phyloP scores from a whole-genome alignment of 2,797 vertebrate species.

The Mus caroli region DNA sequence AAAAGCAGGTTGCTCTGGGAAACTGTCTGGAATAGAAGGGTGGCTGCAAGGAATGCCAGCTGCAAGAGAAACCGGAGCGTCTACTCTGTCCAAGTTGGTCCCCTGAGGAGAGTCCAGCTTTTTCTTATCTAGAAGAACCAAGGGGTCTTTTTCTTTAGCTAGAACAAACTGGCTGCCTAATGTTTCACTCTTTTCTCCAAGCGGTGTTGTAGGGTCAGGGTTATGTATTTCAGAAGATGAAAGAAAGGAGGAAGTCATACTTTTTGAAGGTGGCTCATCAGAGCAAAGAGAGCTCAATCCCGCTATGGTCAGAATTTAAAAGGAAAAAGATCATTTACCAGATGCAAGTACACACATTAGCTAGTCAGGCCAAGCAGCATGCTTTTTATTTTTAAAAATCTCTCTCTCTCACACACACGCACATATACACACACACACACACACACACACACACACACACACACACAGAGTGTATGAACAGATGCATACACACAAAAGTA shows the following conservation, averaged over 20 bases:
- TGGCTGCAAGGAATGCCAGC: slow-evolving; percentile 46
- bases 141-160: slow-evolving; percentile 70
- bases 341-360: slow-evolving; percentile 70
- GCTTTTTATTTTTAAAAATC: slow-evolving; percentile 69
- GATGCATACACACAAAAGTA: slow-evolving; percentile 54
- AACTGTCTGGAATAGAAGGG: slow-evolving; percentile 79
- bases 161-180: slow-evolving; percentile 41
- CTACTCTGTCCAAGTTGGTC: slow-evolving; percentile 14
- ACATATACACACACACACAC: slow-evolving; percentile 16
- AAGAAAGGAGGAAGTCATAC: slow-evolving; percentile 87
- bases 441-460: slow-evolving; percentile 44
- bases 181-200: slow-evolving; percentile 76
- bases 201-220: slow-evolving; percentile 82
- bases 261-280: slow-evolving; percentile 87
- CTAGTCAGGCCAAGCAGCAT: slow-evolving; percentile 85
- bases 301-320: slow-evolving; percentile 86
- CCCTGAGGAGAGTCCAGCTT: slow-evolving; percentile 61
- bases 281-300: slow-evolving; percentile 88
- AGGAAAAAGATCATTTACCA: slow-evolving; percentile 80
- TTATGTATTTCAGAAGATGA: slow-evolving; percentile 78
- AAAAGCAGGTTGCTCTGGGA: slow-evolving; percentile 85
- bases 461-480: slow-evolving; percentile 31
- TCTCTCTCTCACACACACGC: no score
- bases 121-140: slow-evolving; percentile 67
- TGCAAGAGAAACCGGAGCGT: slow-evolving; percentile 24